These are phyloP conservation scores for Zapornia atra DNA, from an alignment of 2,113 vertebrate species.

Conservation along the genomic window DNA sequence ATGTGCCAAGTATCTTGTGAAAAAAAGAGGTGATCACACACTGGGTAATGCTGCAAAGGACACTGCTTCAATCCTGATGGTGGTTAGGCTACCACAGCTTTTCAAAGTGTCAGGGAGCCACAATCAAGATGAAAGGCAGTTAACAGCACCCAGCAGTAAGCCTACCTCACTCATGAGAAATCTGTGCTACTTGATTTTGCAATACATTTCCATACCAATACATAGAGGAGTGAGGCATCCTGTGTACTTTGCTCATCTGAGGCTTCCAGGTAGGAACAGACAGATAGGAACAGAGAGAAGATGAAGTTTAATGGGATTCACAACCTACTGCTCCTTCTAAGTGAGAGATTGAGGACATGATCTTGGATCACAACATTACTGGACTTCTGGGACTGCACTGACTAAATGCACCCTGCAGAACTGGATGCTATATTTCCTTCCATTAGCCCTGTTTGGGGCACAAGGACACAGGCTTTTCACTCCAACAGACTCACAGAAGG, in stretches of 20 bases:
- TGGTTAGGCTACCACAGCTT: not conserved
- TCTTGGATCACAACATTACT: not conserved
- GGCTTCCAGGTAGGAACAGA: not conserved
- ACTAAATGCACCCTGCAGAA: not conserved
- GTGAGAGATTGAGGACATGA: not conserved
- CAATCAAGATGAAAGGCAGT: not conserved
- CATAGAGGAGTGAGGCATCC: not conserved
- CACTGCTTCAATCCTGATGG: rapidly evolving
- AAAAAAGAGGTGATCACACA: not conserved
- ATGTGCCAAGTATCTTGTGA: not conserved
- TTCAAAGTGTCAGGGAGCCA: not conserved
- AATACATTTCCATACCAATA: not conserved
- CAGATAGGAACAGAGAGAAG: not conserved
- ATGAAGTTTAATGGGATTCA: not conserved
- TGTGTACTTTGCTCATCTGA: not conserved
- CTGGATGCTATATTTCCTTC: not conserved
- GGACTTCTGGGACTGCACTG: not conserved
- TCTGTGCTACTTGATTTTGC: not conserved
- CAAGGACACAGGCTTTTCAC: not conserved
- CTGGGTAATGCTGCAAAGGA: not conserved
- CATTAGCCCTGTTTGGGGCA: not conserved
- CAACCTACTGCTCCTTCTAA: not conserved
- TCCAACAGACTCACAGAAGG: not conserved
- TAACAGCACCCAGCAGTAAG: rapidly evolving
- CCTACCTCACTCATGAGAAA: not conserved